Base-by-base conservation (phyloP, 2,113 vertebrate species). In the Urocynchramus pylzowi region DNA sequence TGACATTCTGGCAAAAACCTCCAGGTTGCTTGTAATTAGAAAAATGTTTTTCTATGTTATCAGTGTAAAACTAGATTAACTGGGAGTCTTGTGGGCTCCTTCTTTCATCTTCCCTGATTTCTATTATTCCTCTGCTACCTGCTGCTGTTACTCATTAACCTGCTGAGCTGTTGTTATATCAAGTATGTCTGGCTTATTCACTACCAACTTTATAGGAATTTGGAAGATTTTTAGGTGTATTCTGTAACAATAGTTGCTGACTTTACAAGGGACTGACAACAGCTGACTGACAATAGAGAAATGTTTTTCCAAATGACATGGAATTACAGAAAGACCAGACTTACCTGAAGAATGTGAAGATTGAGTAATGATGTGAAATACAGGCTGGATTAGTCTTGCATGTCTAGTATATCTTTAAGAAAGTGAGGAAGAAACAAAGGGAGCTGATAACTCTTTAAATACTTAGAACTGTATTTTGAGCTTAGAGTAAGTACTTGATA, bases 121-220 rank as follows among this genome's bases (percentile, higher is more conserved):
- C 19, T 60, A 4, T 89, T 92, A 24, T 44, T 93, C 8, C 3
- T 89, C 24, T 87, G 28, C 53, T 87, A 23, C 44, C 44, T 89
- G 70, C 69, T 93, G 47, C n/a, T 74, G 92, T 89, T 91, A 44
- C 0, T 91, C 22, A 70, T 89, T 89, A 94, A 89, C 87, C 76
- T 53, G 16, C 67, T 52, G 60, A 87, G 57, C 47, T 68, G 19
- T 75, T 84, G 28, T 27, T 75, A 6, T 49, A 15, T 53, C 52
- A 45, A 74, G 30, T 57, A 16, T 52, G 24, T 11, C 49, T 89
- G 30, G 11, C 7, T 82, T 82, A 44, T 47, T 78, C 39, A 13
- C 39, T 52, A 15, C 21, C 21, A n/a, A 10, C 3, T 47, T 78
- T 17, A 31, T 11, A 65, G 73, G 42, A 63, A 52, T 75, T 54